These are phyloP conservation scores for Tiliacea citrago DNA, from an alignment of 2,888 invertebrate genomes.

Conservation along the genomic window DNA sequence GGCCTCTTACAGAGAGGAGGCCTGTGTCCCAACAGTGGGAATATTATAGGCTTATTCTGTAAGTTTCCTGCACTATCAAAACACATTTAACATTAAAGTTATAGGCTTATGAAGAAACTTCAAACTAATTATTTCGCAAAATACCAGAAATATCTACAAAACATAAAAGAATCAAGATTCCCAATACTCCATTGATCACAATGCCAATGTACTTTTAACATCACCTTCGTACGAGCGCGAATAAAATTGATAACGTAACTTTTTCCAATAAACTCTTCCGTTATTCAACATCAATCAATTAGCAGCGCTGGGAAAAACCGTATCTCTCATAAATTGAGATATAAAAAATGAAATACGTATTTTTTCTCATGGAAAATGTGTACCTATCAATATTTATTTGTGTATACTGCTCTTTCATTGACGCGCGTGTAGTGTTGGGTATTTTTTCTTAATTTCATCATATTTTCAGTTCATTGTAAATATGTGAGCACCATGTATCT, in stretches of 20 bases:
- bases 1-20: too few relatives aligned
- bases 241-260: conserved; percentile 74
- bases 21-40: too few relatives aligned
- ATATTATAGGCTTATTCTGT: too few relatives aligned
- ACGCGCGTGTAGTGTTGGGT: neutral
- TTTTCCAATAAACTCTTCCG: conserved; percentile 72
- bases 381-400: conserved; percentile 32
- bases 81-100: too few relatives aligned
- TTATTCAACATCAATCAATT: conserved; percentile 80
- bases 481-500: too few relatives aligned
- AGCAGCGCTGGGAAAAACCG: conserved; percentile 72
- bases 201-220: conserved; percentile 23
- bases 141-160: neutral
- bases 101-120: neutral
- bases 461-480: neutral
- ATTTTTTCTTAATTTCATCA: neutral
- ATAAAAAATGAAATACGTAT: conserved; percentile 45
- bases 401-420: conserved; percentile 5
- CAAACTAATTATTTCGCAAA: neutral
- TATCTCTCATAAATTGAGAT: conserved; percentile 59
- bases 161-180: neutral
- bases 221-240: conserved; percentile 33
- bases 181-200: conserved; percentile 38
- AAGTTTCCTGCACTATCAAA: neutral
- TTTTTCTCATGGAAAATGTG: conserved; percentile 21